Conservation (phyloP, 2,113 vertebrate species). For the Micronycteris hirsuta region DNA sequence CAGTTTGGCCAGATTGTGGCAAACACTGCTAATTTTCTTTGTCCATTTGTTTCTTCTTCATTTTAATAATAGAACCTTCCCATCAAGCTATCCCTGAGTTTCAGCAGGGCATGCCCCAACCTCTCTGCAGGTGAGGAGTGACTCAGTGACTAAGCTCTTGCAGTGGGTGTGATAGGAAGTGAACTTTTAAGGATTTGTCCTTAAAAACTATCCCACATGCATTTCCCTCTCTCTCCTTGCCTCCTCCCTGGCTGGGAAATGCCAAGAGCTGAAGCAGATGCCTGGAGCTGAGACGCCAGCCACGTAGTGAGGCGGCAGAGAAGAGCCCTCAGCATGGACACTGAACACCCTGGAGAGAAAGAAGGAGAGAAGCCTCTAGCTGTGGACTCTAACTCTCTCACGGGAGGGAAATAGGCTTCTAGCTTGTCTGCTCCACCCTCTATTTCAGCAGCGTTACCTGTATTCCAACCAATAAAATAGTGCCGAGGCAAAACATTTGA, state of each 20-base stretch:
- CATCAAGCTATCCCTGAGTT: neutral
- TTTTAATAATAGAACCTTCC: neutral
- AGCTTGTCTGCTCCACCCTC: neutral
- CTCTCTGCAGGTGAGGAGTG: neutral
- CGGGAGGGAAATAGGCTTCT: neutral
- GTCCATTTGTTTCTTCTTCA: neutral
- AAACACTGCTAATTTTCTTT: neutral
- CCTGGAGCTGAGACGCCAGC: neutral
- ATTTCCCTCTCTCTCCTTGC: neutral
- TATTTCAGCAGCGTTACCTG: neutral
- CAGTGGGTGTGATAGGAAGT: neutral
- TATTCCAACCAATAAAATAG: neutral
- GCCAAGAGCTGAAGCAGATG: neutral
- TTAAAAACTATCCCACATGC: neutral
- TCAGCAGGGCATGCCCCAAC: neutral
- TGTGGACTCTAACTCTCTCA: neutral
- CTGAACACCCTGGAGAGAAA: neutral
- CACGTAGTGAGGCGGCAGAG: neutral
- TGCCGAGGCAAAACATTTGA: neutral
- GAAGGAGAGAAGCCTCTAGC: neutral
- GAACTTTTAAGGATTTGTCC: neutral
- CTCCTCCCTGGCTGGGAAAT: neutral
- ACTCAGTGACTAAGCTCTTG: neutral
- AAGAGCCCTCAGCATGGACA: too few species aligned
- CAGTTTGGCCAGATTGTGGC: neutral